These are phyloP conservation scores for Drosophila emarginata DNA, from an alignment of 2,888 invertebrate species.

Conservation along the genomic window DNA sequence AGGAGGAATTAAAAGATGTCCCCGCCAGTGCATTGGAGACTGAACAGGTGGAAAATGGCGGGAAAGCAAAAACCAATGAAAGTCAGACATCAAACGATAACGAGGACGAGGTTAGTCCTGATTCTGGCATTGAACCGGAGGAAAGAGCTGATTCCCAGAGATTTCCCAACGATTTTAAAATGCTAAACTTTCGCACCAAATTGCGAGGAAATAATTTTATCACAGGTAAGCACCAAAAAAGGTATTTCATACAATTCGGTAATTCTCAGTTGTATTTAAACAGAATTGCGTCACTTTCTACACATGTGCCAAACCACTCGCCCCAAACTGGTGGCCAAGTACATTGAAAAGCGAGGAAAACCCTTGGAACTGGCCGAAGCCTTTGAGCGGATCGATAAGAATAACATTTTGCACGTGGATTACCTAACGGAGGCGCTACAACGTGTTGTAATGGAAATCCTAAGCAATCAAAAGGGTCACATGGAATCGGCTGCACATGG, in stretches of 20 bases:
- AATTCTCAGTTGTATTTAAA: background rate
- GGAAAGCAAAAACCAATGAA: constrained; percentile 3
- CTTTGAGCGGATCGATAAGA: constrained; percentile 85
- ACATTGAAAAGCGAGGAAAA: constrained; percentile 88
- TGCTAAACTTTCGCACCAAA: constrained; percentile 85
- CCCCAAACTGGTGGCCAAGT: constrained; percentile 85
- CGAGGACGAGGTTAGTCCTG: constrained; percentile 59
- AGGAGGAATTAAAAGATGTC: constrained; percentile 5
- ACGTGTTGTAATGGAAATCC: constrained; percentile 87
- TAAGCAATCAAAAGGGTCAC: constrained; percentile 85
- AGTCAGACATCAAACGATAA: background rate
- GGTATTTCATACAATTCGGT: background rate
- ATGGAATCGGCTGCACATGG: constrained; percentile 86
- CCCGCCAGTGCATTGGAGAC: constrained; percentile 8
- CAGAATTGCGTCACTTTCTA: constrained; percentile 86
- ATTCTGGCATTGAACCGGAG: constrained; percentile 71
- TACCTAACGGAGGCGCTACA: constrained; percentile 87
- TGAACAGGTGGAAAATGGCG: background rate
- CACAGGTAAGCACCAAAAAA: constrained; percentile 83
- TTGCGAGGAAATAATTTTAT: constrained; percentile 84
- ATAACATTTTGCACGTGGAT: constrained; percentile 84
- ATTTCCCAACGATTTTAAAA: constrained; percentile 83
- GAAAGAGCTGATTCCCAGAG: constrained; percentile 41
- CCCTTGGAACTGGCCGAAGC: constrained; percentile 87
- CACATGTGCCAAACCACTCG: constrained; percentile 83